Conservation (phyloP, 2,797 vertebrate species). For the Morus bassanus region DNA sequence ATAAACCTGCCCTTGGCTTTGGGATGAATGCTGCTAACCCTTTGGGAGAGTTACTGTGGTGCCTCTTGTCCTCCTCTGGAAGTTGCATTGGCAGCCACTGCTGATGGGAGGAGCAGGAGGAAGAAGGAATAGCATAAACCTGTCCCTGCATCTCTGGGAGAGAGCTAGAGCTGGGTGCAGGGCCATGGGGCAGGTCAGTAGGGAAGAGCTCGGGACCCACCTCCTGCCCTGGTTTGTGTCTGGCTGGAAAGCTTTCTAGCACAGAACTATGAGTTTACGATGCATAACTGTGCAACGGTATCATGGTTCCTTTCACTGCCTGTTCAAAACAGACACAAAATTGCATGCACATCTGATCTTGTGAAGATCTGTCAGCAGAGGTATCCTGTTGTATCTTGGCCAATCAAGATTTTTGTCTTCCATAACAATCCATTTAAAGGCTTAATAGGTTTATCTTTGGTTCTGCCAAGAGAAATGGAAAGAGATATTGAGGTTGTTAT, state of each 20-base stretch:
- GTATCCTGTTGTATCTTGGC: not conserved
- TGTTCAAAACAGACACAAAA: not conserved
- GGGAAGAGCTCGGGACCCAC: not conserved
- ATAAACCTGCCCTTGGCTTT: not conserved
- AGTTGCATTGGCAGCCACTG: not conserved
- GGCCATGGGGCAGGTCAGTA: accelerated
- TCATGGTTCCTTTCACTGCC: not conserved
- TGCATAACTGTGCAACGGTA: accelerated
- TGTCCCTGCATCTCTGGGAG: not conserved
- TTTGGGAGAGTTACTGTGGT: not conserved
- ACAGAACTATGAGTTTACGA: not conserved
- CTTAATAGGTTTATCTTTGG: not conserved
- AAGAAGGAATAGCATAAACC: not conserved
- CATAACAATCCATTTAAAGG: not conserved
- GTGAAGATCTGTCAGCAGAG: not conserved
- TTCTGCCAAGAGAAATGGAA: not conserved
- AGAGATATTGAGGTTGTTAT: not conserved
- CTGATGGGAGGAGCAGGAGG: not conserved
- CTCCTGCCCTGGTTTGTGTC: accelerated
- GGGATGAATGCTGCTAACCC: not conserved
- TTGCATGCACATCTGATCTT: not conserved
- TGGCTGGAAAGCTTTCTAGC: not conserved
- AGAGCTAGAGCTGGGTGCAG: not conserved
- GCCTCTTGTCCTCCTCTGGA: not conserved
- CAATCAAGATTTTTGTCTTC: not conserved